phyloP scores from a whole-genome alignment of 2,888 invertebrate species.

The Tenodera sinensis region DNA sequence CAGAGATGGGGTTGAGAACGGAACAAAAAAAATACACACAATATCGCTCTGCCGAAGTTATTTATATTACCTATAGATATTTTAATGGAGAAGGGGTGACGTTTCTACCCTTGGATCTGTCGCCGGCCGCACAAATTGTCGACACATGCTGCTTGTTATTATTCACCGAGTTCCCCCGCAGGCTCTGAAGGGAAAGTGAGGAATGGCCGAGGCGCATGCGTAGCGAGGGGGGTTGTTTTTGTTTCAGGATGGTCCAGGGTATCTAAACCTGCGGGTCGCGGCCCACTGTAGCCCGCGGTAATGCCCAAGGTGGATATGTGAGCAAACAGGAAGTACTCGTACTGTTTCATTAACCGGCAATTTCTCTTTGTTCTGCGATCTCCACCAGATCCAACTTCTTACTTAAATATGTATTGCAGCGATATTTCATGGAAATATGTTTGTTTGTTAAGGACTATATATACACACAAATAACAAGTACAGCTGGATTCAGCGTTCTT shows the following conservation, averaged over 20 bases:
- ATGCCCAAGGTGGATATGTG: background rate
- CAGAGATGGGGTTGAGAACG: background rate
- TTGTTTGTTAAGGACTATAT: no score
- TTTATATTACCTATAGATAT: constrained; percentile 4
- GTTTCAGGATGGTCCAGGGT: background rate
- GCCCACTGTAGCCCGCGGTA: background rate
- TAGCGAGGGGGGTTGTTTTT: background rate
- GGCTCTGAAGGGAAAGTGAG: background rate
- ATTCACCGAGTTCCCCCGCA: background rate
- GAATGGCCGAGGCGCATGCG: background rate
- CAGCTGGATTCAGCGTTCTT: no score
- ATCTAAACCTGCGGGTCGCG: background rate
- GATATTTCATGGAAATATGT: no score
- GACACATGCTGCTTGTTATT: background rate
- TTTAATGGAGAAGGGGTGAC: background rate
- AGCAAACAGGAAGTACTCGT: background rate
- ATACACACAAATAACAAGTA: no score
- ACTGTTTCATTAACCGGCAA: background rate
- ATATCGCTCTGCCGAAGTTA: constrained; percentile 8
- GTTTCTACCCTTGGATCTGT: background rate
- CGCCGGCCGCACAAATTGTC: background rate
- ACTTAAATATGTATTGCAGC: no score
- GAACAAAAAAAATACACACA: background rate
- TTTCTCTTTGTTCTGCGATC: background rate
- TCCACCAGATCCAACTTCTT: no score